Conservation (phyloP, 2,888 invertebrate genomes). For the Allacma fusca region DNA sequence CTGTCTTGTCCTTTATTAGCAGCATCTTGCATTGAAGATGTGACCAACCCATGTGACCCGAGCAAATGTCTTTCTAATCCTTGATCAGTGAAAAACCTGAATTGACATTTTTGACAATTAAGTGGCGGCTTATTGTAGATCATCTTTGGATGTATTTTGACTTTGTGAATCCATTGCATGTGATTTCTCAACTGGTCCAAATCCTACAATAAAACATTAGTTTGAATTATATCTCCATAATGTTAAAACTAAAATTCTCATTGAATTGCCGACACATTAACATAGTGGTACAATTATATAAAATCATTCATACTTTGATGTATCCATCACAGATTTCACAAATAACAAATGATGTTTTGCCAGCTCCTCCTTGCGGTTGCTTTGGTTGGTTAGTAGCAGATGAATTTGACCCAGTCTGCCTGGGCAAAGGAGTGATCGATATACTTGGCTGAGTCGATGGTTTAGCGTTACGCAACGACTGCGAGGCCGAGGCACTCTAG, state of each 20-base stretch:
- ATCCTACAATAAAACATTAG: slow-evolving; percentile 68
- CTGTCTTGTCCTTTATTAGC: slow-evolving; percentile 94
- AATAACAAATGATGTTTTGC: slow-evolving; percentile 85
- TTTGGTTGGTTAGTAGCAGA: slow-evolving; percentile 62
- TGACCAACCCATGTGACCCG: slow-evolving; percentile 92
- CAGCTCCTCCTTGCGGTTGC: slow-evolving; percentile 53
- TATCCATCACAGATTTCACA: slow-evolving; percentile 98
- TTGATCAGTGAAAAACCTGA: slow-evolving; percentile 96
- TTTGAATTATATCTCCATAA: not conserved
- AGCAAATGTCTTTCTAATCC: slow-evolving; percentile 93
- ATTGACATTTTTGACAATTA: slow-evolving; percentile 95
- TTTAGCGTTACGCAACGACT: slow-evolving; percentile 41
- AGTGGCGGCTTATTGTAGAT: slow-evolving; percentile 92
- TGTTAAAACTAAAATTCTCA: too few species aligned
- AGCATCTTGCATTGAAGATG: slow-evolving; percentile 94
- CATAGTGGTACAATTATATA: slow-evolving; percentile 16
- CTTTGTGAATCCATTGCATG: slow-evolving; percentile 98
- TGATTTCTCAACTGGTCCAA: slow-evolving; percentile 92
- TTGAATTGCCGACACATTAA: not conserved
- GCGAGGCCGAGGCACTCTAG: slow-evolving; percentile 40
- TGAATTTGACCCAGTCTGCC: slow-evolving; percentile 66
- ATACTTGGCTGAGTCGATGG: slow-evolving; percentile 77
- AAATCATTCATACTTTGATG: slow-evolving; percentile 72
- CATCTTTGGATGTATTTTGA: slow-evolving; percentile 95
- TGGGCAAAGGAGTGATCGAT: slow-evolving; percentile 86